Evolutionary conservation across 2,113 vertebrate genomes (phyloP), one percentile per base, ranked within the genome.

Genomic region (Bubalus kerabau): DNA sequence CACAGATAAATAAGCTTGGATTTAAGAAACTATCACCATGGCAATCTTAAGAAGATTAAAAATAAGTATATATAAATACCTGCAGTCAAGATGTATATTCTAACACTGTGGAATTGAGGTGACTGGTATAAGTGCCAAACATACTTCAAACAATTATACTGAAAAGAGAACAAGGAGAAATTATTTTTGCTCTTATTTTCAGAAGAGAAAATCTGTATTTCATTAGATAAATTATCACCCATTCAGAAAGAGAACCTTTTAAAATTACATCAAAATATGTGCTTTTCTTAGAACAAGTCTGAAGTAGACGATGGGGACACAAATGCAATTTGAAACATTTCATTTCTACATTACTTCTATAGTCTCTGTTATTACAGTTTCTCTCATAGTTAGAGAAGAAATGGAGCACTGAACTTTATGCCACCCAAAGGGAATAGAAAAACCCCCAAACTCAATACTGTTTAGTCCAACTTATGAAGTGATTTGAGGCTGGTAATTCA

Each of bases 401-500:
- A 97, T 57, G 32, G 96, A 98, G 3, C 21, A 71, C 97, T 97
- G 94, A 59, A 94, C 26, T 97, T 48, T 16, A 76, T 90, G 76
- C 97, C 93, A 81, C 96, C 81, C 43, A 80, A 93, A 95, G 85
- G 19, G 52, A 97, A 89, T 78, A 94, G 78, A 81, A 59, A 93
- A 88, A 59, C 60, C 54, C n/a, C 60, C 26, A 94, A 85, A 96
- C 74, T 98, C 84, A 85, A 40, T 91, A 83, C 87, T 97, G 84
- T 83, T 80, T 95, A 96, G 80, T 96, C 26, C 96, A 98, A 96
- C n/a, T 97, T 76, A 87, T 32, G 93, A 97, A 17, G 17, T 96
- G 52, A 96, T 98, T 95, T 97, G 89, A 98, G 87, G 85, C 6
- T 91, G 88, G 96, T 78, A 97, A 98, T 94, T 91, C 50, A 98